phyloP scores from a whole-genome alignment of 2,888 invertebrate genomes.

The Tetragonisca angustula region DNA sequence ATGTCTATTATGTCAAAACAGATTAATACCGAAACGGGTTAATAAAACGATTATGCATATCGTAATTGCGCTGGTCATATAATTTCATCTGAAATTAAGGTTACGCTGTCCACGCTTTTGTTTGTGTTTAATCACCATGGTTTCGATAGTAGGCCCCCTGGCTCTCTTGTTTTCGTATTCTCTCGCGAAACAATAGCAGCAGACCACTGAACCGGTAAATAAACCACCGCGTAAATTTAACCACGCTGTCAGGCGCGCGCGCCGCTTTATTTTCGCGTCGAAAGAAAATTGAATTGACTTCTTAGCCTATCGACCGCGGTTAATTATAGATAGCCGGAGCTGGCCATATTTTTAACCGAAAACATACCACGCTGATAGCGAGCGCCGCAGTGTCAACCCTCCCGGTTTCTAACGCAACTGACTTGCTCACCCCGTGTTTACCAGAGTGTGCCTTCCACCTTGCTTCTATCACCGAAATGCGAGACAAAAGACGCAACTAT shows the following conservation, averaged over 20 bases:
- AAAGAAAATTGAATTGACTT: slow-evolving; percentile 42
- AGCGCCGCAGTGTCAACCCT: slow-evolving; percentile 34
- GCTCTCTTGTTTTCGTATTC: neutral
- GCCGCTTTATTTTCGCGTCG: slow-evolving; percentile 40
- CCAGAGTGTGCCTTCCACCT: neutral
- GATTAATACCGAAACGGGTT: no score
- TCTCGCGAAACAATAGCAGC: neutral
- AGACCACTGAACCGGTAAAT: neutral
- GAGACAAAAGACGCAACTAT: slow-evolving; percentile 25
- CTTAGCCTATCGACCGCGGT: slow-evolving; percentile 40
- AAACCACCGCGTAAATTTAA: slow-evolving; percentile 40
- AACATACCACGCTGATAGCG: slow-evolving; percentile 20
- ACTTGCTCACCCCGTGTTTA: neutral
- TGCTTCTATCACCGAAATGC: neutral
- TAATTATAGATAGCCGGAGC: slow-evolving; percentile 47
- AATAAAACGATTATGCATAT: no score
- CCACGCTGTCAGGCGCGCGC: neutral
- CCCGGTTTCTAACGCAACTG: slow-evolving; percentile 9
- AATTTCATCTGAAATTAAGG: neutral
- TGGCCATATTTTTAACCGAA: slow-evolving; percentile 49
- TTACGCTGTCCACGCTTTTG: neutral
- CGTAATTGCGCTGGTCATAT: neutral
- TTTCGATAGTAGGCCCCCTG: no score
- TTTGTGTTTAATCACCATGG: neutral
- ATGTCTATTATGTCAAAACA: no score